phyloP scores from a whole-genome alignment of 2,888 invertebrate genomes.

The Amphipoea lucens region DNA sequence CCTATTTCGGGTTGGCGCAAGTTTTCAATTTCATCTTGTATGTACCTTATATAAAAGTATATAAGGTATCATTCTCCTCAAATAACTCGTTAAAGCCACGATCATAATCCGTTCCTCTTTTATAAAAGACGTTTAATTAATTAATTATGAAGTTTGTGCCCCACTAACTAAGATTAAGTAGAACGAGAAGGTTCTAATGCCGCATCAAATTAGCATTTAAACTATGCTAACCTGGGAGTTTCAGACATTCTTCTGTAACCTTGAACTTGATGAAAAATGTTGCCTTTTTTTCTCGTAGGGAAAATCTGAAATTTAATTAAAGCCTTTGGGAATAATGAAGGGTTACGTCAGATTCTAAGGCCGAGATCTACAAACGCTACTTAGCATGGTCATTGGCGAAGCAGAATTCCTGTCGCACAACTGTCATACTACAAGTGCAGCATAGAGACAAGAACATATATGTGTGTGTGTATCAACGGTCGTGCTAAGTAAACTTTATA shows the following conservation, averaged over 20 bases:
- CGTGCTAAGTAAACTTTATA: neutral
- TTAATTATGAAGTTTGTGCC: constrained; percentile 61
- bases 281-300: neutral
- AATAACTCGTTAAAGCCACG: constrained; percentile 42
- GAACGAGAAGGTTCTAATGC: constrained; percentile 44
- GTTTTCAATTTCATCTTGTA: constrained; percentile 5
- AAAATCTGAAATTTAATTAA: neutral
- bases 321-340: neutral
- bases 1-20: neutral
- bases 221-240: constrained; percentile 51
- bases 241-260: constrained; percentile 12
- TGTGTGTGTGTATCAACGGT: no score
- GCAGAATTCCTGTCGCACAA: neutral
- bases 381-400: neutral
- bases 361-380: neutral
- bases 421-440: neutral
- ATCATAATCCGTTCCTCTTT: constrained; percentile 51
- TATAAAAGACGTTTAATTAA: constrained; percentile 53
- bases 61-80: constrained; percentile 28
- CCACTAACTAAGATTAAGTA: constrained; percentile 54
- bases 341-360: neutral
- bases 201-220: constrained; percentile 59
- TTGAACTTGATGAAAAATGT: constrained; percentile 23
- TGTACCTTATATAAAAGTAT: neutral
- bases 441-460: neutral